Percentiles rank a stretch among this genome's conserved stretches.
These are phyloP conservation scores for Pipistrellus pygmaeus DNA, from an alignment of 2,797 vertebrate genomes.

Conservation along the genomic window DNA sequence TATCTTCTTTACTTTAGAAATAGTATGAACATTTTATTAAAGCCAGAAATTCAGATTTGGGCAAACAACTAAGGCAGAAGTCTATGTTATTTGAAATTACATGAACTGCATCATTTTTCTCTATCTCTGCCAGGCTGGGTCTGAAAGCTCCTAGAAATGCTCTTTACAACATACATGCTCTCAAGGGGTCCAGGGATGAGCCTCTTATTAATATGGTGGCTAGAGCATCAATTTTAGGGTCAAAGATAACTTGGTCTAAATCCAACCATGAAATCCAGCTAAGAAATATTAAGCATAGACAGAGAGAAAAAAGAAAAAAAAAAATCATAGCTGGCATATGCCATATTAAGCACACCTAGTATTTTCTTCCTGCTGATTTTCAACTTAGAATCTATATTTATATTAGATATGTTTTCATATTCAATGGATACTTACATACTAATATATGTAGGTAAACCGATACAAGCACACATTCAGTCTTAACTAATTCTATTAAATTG, in stretches of 20 bases:
- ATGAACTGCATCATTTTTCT: not conserved
- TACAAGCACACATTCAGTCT: not conserved
- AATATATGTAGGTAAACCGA: not conserved
- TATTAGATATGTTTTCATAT: not conserved
- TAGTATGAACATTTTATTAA: not conserved
- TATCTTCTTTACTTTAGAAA: not conserved
- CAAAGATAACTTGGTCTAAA: too few species aligned
- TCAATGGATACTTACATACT: not conserved
- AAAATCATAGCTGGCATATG: not conserved
- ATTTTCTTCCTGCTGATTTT: constrained; percentile 43
- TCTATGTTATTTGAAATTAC: constrained; percentile 27
- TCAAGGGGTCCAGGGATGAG: constrained; percentile 48
- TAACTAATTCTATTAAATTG: constrained; percentile 34
- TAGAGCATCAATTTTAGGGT: too few species aligned
- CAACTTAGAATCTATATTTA: constrained; percentile 51
- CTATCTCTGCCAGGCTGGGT: not conserved
- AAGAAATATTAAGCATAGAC: constrained; percentile 34
- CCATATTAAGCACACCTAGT: not conserved
- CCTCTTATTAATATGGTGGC: constrained; percentile 8
- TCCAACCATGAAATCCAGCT: too few species aligned
- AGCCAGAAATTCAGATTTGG: not conserved
- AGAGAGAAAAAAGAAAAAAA: constrained; percentile 54
- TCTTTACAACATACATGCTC: constrained; percentile 62
- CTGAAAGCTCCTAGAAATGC: constrained; percentile 57
- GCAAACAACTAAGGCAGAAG: constrained; percentile 20